Conservation (phyloP, 2,888 invertebrate species). For the Candidula unifasciata region DNA sequence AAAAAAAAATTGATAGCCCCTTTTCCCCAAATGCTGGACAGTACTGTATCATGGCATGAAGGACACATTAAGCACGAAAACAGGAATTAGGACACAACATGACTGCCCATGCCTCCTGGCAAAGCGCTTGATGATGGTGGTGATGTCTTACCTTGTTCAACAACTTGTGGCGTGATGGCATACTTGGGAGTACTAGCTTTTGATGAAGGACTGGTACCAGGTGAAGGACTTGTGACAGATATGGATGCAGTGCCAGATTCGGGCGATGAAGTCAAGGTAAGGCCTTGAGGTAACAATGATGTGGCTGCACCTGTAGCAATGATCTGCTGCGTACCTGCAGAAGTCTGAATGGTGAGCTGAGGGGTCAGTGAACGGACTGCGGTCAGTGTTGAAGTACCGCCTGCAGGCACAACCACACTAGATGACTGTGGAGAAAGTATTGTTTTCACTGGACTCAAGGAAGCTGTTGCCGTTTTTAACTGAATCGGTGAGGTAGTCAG, state of each 20-base stretch:
- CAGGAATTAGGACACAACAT: neutral
- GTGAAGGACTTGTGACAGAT: slow-evolving; percentile 47
- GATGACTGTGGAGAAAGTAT: slow-evolving; percentile 35
- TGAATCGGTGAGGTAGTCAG: slow-evolving; percentile 40
- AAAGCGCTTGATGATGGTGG: neutral
- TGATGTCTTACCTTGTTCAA: slow-evolving; percentile 87
- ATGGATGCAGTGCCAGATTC: slow-evolving; percentile 50
- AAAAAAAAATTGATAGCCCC: no score
- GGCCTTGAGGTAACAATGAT: slow-evolving; percentile 45
- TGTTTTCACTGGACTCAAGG: slow-evolving; percentile 39
- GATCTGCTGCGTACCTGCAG: slow-evolving; percentile 16
- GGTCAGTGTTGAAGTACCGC: slow-evolving; percentile 5
- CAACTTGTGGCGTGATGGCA: slow-evolving; percentile 93
- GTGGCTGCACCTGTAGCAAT: slow-evolving; percentile 16
- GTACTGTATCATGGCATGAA: no score
- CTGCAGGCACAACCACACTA: slow-evolving; percentile 12
- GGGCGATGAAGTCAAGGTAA: slow-evolving; percentile 29
- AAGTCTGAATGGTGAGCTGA: slow-evolving; percentile 31
- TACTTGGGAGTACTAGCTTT: slow-evolving; percentile 81
- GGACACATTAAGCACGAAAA: no score
- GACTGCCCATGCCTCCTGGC: neutral
- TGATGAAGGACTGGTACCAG: slow-evolving; percentile 47
- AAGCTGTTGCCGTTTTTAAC: slow-evolving; percentile 46
- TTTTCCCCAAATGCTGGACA: no score
- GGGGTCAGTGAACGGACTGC: slow-evolving; percentile 43